Base-by-base conservation (phyloP, 2,113 vertebrate species). In the Pelobates fuscus region DNA sequence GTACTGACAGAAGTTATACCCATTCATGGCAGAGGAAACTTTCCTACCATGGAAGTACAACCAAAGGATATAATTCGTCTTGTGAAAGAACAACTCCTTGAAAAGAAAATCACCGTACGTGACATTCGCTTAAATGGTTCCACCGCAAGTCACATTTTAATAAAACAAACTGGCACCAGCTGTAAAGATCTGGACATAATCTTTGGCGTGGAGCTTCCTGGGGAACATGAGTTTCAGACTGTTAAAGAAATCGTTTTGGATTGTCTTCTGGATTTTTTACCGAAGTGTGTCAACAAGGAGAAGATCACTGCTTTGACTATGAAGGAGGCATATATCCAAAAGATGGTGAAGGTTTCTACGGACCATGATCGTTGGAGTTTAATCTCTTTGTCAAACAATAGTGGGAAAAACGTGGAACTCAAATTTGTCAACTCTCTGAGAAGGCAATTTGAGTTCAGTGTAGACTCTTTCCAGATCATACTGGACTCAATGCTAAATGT, bases 131-230 rank as follows among this genome's bases (percentile, higher is more conserved):
- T 99, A 67, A 99, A 99, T 0, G 97, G 97, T 55, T 99, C 97
- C 11, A 97, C 94, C 2, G 97, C 97, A 58, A 98, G 96, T 74
- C 95, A 98, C 82, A 92, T 99, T 80, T 91, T 99, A 0, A 92
- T 95, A 25, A 86, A 92, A 64, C 94, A 94, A 84, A 97, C 89
- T 2, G 94, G 96, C 32, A 95, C 94, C 30, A 93, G 86, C 75
- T 98, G 96, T 83, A 99, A 98, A 77, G 97, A 99, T 83, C 86
- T 99, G 68, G 97, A 99, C 82, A 92, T 99, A 81, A 98, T 98
- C 86, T 98, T 99, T 80, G 89, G 93, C 14, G 94, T 98, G 70
- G 94, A 95, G 62, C 85, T 98, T 79, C 91, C 94, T 72, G 92
- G 86, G 60, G 94, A 96, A 78, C 84, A 94, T 2, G 94, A 96